Conservation (phyloP, 2,888 invertebrate genomes). For the Sycophila texana region DNA sequence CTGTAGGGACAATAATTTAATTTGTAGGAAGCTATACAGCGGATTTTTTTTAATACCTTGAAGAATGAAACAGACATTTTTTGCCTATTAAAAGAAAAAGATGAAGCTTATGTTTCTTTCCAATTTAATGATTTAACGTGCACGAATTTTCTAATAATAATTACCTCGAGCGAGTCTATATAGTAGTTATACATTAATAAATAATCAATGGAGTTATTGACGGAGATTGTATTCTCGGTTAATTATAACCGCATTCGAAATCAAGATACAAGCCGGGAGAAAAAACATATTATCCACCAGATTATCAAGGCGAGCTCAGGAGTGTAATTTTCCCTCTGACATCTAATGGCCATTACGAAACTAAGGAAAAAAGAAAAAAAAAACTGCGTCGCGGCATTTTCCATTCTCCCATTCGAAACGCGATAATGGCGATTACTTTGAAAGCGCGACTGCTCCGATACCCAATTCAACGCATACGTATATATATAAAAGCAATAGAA, state of each 20-base stretch:
- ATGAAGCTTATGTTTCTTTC: too few relatives aligned
- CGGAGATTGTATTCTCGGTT: neutral
- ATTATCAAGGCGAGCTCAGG: constrained; percentile 11
- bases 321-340: constrained; percentile 42
- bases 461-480: neutral
- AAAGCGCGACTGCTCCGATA: neutral
- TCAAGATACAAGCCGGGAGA: constrained; percentile 10
- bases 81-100: too few relatives aligned
- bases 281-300: constrained; percentile 16
- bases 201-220: neutral
- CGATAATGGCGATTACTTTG: constrained; percentile 9
- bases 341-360: constrained; percentile 41
- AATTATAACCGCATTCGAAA: constrained; percentile 3
- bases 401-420: constrained; percentile 21
- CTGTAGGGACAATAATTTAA: too few relatives aligned
- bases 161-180: too few relatives aligned
- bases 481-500: too few relatives aligned
- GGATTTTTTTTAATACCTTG: too few relatives aligned
- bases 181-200: too few relatives aligned
- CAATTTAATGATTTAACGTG: too few relatives aligned
- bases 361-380: constrained; percentile 22
- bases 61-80: too few relatives aligned
- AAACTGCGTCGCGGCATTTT: constrained; percentile 23
- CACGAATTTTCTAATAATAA: too few relatives aligned
- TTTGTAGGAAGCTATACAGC: too few relatives aligned